These are phyloP conservation scores for Caiman crocodilus DNA, from an alignment of 2,797 vertebrate species.

Conservation along the genomic window DNA sequence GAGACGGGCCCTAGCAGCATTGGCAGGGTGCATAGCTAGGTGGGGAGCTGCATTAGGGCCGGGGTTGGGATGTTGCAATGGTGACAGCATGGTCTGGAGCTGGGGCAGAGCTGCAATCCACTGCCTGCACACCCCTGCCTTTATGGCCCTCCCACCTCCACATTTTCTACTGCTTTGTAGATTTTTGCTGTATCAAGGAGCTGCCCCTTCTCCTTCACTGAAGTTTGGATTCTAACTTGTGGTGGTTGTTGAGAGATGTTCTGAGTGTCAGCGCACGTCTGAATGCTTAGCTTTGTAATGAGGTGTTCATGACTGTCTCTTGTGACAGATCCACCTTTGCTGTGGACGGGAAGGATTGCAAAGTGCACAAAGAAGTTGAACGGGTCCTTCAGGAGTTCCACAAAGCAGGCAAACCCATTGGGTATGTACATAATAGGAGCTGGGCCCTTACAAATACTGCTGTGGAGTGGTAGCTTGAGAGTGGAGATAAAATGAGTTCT, in stretches of 20 bases:
- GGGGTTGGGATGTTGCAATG: too few relatives aligned
- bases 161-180: too few relatives aligned
- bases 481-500: background rate
- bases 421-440: slow-evolving; percentile 72
- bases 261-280: background rate
- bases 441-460: background rate
- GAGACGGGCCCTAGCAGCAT: too few relatives aligned
- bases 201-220: too few relatives aligned
- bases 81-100: too few relatives aligned
- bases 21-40: too few relatives aligned
- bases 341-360: slow-evolving; percentile 91
- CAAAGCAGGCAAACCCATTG: slow-evolving; percentile 89
- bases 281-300: background rate
- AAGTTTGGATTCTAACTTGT: background rate
- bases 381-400: slow-evolving; percentile 90
- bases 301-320: background rate
- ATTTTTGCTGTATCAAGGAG: too few relatives aligned
- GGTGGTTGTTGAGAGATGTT: background rate
- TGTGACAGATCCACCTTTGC: slow-evolving; percentile 89
- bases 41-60: too few relatives aligned
- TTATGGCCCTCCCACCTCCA: too few relatives aligned
- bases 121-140: too few relatives aligned
- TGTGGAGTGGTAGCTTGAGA: background rate
- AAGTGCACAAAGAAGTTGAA: slow-evolving; percentile 84
- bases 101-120: too few relatives aligned